Evolutionary conservation across 2,113 vertebrate genomes (phyloP).

Genomic region (Phylloscopus trochiloides): DNA sequence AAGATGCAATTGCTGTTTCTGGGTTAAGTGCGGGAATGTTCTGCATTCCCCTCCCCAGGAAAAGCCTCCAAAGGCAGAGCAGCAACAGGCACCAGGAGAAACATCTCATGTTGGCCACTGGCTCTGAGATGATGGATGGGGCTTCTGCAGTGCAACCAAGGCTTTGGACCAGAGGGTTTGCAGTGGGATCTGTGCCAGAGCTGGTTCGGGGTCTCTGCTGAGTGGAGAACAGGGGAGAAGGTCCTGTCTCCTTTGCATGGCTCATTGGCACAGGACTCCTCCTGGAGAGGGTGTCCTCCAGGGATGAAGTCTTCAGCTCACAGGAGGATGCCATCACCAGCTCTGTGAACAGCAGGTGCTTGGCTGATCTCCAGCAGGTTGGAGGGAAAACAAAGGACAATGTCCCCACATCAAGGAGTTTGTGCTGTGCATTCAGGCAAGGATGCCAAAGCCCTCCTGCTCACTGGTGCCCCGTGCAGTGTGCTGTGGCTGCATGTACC

Average conservation of each 20-base stretch:
- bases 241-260: not conserved
- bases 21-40: not conserved
- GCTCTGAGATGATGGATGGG: rapidly evolving
- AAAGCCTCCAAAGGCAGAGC: not conserved
- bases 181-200: not conserved
- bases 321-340: not conserved
- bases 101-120: not conserved
- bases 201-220: not conserved
- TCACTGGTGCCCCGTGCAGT: rapidly evolving
- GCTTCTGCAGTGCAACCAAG: not conserved
- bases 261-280: not conserved
- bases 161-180: not conserved
- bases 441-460: not conserved
- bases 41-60: not conserved
- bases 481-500: rapidly evolving
- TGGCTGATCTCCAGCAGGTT: not conserved
- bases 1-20: not conserved
- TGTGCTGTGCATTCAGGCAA: not conserved
- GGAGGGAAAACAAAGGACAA: not conserved
- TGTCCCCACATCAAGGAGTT: not conserved
- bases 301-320: not conserved
- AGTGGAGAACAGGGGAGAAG: not conserved
- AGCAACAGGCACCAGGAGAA: not conserved
- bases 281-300: not conserved
- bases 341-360: rapidly evolving